Percentiles rank a stretch among this genome's conserved stretches.
Evolutionary conservation across 2,113 vertebrate genomes (phyloP).

Genomic region (Ictalurus furcatus): DNA sequence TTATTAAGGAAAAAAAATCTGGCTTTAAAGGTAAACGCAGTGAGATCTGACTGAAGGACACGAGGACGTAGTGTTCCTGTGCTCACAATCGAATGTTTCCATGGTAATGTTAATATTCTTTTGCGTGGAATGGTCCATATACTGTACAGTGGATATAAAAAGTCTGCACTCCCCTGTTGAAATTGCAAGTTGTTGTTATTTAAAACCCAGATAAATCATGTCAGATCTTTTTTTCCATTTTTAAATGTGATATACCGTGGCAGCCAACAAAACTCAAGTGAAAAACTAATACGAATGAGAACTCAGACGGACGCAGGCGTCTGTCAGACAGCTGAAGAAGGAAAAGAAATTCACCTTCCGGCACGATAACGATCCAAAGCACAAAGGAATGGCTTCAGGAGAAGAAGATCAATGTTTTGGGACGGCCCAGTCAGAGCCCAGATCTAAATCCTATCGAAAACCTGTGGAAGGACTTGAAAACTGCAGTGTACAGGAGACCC

Average conservation of each 20-base stretch:
- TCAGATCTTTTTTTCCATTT: not conserved
- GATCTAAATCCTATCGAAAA: too few relatives aligned
- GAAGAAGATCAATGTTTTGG: too few relatives aligned
- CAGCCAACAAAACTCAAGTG: not conserved
- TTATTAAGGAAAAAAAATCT: too few relatives aligned
- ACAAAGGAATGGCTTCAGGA: too few relatives aligned
- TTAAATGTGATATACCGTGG: not conserved
- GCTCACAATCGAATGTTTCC: not conserved
- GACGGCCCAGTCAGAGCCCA: too few relatives aligned
- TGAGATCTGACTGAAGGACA: too few relatives aligned
- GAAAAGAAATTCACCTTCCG: not conserved
- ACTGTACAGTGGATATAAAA: not conserved
- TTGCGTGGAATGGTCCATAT: not conserved
- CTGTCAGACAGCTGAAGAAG: not conserved
- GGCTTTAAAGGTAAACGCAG: too few relatives aligned
- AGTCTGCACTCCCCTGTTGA: not conserved
- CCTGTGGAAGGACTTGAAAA: too few relatives aligned
- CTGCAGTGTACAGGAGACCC: too few relatives aligned
- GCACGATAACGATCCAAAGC: too few relatives aligned
- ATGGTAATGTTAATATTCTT: not conserved
- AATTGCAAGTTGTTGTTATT: not conserved
- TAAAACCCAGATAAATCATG: not conserved
- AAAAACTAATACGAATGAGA: not conserved
- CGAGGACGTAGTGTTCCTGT: too few relatives aligned
- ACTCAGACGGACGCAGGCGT: not conserved